Evolutionary conservation across 92 coral and sea anemone species (phyloP).

Genomic region (Porites cylindrica): DNA sequence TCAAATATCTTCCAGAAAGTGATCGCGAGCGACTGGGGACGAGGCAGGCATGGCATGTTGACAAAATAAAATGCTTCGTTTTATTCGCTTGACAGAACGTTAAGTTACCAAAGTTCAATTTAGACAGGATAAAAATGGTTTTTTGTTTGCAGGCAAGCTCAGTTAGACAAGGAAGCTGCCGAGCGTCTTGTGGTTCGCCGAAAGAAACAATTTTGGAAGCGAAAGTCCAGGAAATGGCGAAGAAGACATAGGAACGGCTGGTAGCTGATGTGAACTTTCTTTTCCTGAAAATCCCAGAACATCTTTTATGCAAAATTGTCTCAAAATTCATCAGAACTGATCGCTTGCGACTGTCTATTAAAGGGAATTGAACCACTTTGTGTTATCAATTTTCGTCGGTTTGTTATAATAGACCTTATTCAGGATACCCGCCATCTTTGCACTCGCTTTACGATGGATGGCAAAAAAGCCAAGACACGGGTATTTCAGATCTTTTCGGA

Average conservation of each 20-base stretch:
- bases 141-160: constrained; percentile 19
- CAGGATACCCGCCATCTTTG: too few species aligned
- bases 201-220: constrained; percentile 4
- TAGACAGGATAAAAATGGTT: not conserved
- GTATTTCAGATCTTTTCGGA: too few species aligned
- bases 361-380: too few species aligned
- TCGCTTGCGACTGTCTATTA: not conserved
- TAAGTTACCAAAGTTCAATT: too few species aligned
- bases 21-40: too few species aligned
- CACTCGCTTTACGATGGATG: not conserved
- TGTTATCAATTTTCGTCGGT: not conserved
- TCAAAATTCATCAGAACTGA: not conserved
- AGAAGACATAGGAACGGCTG: constrained; percentile 16
- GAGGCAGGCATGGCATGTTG: too few species aligned
- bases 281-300: not conserved
- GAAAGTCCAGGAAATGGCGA: not conserved
- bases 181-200: not conserved
- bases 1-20: too few species aligned
- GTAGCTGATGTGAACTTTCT: not conserved
- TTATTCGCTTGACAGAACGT: too few species aligned
- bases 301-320: not conserved
- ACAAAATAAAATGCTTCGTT: too few species aligned
- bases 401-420: not conserved
- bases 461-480: too few species aligned
- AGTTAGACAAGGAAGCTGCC: not conserved